Base-by-base conservation (phyloP, 2,888 invertebrate species). In the Eledone cirrhosa region DNA sequence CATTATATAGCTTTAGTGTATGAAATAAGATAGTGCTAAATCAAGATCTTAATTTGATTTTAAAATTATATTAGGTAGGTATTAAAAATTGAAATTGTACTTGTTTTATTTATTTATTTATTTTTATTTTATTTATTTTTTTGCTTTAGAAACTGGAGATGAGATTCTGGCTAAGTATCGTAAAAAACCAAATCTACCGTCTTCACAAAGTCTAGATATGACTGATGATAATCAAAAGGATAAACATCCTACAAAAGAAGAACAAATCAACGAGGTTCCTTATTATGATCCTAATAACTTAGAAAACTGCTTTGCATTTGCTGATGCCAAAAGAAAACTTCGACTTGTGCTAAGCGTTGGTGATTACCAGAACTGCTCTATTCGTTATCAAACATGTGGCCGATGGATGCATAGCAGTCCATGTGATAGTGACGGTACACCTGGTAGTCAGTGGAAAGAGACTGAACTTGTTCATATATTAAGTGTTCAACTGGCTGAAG, bases 101-200 rank as follows among this genome's bases (percentile, higher is more conserved):
- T 41, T 41, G 11, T 41, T 41, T 41, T 41, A 41, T 41, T 41
- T 41, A 41, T 41, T 41, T 41, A 11, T 41, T 5, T 11, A 8
- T 41, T 41, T 41, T 41, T 41, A 11, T 41, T 5, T 11, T 41
- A 8, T 41, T 41, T 41, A 41, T 8, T 8, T 41, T 41, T 41
- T 41, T 41, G 72, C 82, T 82, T n/a, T 82, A 88, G 97, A 97
- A 92, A 94, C 94, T 53, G 94, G 95, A 0, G 97, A 98, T 87
- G 97, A 98, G 88, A 98, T 98, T 88, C 92, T 98, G 84, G 98
- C 96, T 67, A 98, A 98, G 91, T 98, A 98, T 91, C 93, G 97
- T 11, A 93, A 94, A 80, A 91, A 91, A 81, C 84, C 87, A 14
- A 85, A 86, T 65, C 80, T 27, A 16, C 4, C 72, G 31, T 16